Evolutionary conservation across 2,113 vertebrate species (phyloP), one percentile per base, ranked within the genome.

Genomic region (Epinephelus lanceolatus): DNA sequence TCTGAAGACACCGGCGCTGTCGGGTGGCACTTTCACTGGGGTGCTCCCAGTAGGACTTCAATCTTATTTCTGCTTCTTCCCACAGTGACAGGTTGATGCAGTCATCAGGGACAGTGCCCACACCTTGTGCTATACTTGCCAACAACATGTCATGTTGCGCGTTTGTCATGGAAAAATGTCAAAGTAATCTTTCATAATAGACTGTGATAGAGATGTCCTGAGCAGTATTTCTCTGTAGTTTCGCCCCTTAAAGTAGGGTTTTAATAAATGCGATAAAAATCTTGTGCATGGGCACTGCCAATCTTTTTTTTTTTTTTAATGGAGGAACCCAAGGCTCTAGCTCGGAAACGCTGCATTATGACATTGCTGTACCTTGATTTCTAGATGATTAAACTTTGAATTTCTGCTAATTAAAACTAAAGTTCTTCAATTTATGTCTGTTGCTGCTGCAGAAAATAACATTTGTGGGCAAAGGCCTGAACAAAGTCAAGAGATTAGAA

Each of bases 1-100:
- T 59, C 30, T 78, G 65, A 9, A 42, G 21, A 52, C 68, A 76
- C 61, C 14, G 37, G 61, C 49, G 30, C 9, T 40, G 40, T 62
- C 19, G 56, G 65, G 70, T 60, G 6, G 37, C 30, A 59, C 73
- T 33, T 67, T 63, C 73, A 69, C 72, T 61, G 55, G 21, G 21
- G 52, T 15, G 61, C 67, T 86, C 84, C 84, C 84, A 60, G 68
- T 30, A 42, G 68, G 65, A 71, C 45, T 52, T 76, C 65, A 61
- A 62, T 78, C 74, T 71, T 3, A 72, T 71, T 71, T 77, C 37
- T 6, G 45, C 55, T 47, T 65, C 60, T 59, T 84, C 47, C 37
- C 27, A 52, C 27, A 49, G 73, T 76, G 81, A 87, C 85, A 76
- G 81, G 49, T 62, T 72, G 77, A 62, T 21, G 71, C 67, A 61